Evolutionary conservation across 2,797 vertebrate species (phyloP).

Genomic region (Chiroxiphia lanceolata): DNA sequence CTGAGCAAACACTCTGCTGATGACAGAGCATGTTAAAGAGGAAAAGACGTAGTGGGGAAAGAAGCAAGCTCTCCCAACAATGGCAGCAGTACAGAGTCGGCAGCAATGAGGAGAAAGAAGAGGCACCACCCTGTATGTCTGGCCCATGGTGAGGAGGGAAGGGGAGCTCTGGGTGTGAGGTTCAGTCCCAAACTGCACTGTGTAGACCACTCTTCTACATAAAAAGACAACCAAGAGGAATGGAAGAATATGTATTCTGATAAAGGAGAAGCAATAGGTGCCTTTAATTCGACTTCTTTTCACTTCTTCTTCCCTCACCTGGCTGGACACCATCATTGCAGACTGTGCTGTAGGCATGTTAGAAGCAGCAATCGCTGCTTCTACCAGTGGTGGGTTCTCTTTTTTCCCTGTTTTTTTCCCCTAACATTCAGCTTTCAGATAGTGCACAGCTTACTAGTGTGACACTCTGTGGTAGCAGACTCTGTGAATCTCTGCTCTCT

Average conservation of each 20-base stretch:
- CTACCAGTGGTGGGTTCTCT: neutral
- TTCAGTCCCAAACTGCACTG: neutral
- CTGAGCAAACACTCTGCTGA: neutral
- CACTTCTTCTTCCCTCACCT: neutral
- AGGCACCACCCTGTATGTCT: neutral
- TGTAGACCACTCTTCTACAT: neutral
- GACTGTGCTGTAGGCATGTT: neutral
- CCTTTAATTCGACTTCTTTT: neutral
- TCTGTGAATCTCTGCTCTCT: neutral
- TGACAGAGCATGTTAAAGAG: neutral
- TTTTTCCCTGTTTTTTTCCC: neutral
- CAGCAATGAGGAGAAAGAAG: neutral
- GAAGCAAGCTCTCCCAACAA: rapidly evolving
- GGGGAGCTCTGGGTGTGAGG: neutral
- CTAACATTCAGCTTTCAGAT: neutral
- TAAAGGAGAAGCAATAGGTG: neutral
- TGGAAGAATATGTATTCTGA: neutral
- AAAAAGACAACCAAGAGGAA: neutral
- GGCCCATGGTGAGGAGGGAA: neutral
- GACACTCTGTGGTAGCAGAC: neutral
- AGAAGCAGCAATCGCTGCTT: neutral
- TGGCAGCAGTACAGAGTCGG: neutral
- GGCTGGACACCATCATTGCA: neutral
- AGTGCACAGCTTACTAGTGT: neutral
- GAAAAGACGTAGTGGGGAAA: neutral